Evolutionary conservation across 2,888 invertebrate genomes (phyloP).

Genomic region (Pantelozetes paolii): DNA sequence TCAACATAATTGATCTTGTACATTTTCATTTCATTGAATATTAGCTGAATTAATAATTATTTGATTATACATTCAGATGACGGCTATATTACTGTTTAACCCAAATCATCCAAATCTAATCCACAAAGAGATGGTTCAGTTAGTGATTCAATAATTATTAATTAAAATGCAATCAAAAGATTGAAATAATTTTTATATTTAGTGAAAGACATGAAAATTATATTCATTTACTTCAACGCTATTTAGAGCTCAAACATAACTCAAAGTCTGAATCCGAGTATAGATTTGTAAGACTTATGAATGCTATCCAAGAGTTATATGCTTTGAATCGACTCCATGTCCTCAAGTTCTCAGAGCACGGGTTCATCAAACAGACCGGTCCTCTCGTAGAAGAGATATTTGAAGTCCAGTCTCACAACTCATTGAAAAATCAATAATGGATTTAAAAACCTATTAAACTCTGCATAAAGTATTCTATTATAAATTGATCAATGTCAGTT

Average conservation of each 20-base stretch:
- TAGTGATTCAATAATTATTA: background rate
- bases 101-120: background rate
- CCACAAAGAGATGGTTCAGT: background rate
- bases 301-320: background rate
- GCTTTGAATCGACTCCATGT: background rate
- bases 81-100: background rate
- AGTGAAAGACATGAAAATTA: background rate
- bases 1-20: background rate
- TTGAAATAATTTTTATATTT: background rate
- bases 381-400: conserved; percentile 4
- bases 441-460: no score
- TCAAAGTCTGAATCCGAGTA: background rate
- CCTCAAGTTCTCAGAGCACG: background rate
- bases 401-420: background rate
- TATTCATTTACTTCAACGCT: background rate
- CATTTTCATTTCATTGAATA: background rate
- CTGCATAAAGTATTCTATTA: no score
- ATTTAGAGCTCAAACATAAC: background rate
- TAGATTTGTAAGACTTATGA: background rate
- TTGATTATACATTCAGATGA: background rate
- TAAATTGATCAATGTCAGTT: no score
- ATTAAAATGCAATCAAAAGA: background rate
- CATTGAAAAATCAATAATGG: no score
- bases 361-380: background rate
- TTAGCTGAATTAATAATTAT: background rate